Conservation (phyloP, 2,797 vertebrate genomes). For the Falco rusticolus region DNA sequence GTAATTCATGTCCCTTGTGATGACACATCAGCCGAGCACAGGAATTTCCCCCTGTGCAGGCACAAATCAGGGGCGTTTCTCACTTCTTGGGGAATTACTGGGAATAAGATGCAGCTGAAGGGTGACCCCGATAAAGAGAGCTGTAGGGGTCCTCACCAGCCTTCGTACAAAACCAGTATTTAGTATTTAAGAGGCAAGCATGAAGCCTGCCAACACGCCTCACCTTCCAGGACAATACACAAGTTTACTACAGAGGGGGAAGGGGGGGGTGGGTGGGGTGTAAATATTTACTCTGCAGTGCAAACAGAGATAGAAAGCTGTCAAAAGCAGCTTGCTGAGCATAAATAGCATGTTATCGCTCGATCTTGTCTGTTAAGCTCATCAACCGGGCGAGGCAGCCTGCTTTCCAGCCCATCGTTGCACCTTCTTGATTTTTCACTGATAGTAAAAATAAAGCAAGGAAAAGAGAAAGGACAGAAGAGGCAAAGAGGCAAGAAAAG, state of each 20-base stretch:
- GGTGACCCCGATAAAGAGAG: not conserved
- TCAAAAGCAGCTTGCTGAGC: not conserved
- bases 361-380: not conserved
- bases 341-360: not conserved
- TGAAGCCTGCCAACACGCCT: not conserved
- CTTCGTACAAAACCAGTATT: not conserved
- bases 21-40: fast-evolving
- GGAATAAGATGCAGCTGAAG: not conserved
- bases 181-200: fast-evolving
- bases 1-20: fast-evolving
- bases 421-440: not conserved
- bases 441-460: not conserved
- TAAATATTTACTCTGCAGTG: not conserved
- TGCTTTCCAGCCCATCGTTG: not conserved
- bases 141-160: not conserved
- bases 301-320: not conserved
- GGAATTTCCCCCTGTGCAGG: not conserved
- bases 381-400: not conserved
- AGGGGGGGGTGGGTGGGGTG: no score
- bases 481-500: not conserved
- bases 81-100: not conserved
- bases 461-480: not conserved
- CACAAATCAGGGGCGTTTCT: not conserved
- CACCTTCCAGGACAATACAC: not conserved
- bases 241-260: not conserved